A percentile compares a stretch with the other conserved stretches of the same genome.
Conservation (phyloP, 1,140 invertebrate genomes). For the Mizuhopecten yessoensis region DNA sequence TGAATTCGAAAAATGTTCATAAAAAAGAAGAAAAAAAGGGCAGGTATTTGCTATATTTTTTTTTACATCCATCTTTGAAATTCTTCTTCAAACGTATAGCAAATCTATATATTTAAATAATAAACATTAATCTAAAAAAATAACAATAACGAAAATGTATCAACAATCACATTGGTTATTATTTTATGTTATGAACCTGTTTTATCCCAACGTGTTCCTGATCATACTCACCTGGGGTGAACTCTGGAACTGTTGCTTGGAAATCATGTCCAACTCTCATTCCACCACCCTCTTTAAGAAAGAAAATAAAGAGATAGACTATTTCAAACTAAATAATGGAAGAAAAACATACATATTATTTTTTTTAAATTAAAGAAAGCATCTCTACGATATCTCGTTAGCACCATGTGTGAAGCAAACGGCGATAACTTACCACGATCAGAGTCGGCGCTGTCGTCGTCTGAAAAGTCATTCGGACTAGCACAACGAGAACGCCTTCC, state of each 20-base stretch:
- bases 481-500: constrained; percentile 93
- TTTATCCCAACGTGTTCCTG: not conserved
- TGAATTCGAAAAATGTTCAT: too few species aligned
- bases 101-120: too few species aligned
- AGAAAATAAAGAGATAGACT: constrained; percentile 48
- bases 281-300: constrained; percentile 91
- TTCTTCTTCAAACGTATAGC: too few species aligned
- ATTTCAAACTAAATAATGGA: not conserved
- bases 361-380: constrained; percentile 35
- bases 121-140: too few species aligned
- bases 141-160: too few species aligned
- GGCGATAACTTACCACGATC: constrained; percentile 78
- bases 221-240: constrained; percentile 85
- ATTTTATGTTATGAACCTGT: not conserved
- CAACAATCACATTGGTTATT: too few species aligned
- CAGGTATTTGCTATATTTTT: too few species aligned
- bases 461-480: constrained; percentile 92
- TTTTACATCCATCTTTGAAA: too few species aligned
- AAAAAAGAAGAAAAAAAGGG: too few species aligned
- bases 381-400: not conserved
- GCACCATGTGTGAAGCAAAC: constrained; percentile 43
- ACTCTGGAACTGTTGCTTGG: constrained; percentile 94
- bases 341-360: not conserved
- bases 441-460: constrained; percentile 84
- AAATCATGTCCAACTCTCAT: constrained; percentile 97